Percentiles rank a stretch among this genome's conserved stretches.
Evolutionary conservation across 2,888 invertebrate species (phyloP).

Genomic region (Pocota personata): DNA sequence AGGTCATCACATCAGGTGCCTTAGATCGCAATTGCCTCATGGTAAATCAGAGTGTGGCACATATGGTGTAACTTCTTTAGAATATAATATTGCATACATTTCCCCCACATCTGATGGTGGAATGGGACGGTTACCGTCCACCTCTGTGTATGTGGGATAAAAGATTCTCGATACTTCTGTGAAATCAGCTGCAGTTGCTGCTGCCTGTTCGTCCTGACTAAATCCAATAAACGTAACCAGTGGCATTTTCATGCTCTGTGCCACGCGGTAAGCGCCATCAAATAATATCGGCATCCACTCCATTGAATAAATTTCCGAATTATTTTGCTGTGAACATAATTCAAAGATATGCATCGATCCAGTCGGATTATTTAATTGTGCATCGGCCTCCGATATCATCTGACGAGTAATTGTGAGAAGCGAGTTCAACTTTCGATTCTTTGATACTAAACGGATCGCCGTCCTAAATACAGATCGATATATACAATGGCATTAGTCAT

Average conservation of each 20-base stretch:
- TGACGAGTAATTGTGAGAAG: neutral
- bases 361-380: neutral
- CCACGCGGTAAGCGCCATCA: conserved; percentile 31
- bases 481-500: neutral
- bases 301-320: neutral
- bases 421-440: conserved; percentile 3
- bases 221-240: conserved; percentile 14
- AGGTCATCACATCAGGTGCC: neutral
- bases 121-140: conserved; percentile 7
- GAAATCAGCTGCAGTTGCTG: neutral
- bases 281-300: conserved; percentile 16
- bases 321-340: neutral
- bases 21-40: neutral
- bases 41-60: neutral
- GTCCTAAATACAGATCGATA: conserved; percentile 25
- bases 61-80: conserved; percentile 2
- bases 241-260: conserved; percentile 24
- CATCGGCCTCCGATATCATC: neutral
- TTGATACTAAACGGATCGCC: conserved; percentile 10
- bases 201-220: conserved; percentile 7
- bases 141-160: conserved; percentile 20
- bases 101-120: conserved; percentile 14
- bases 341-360: conserved; percentile 33
- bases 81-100: conserved; percentile 33
- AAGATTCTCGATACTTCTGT: neutral